Evolutionary conservation across 2,113 vertebrate genomes (phyloP).

Genomic region (Amphiprion percula): DNA sequence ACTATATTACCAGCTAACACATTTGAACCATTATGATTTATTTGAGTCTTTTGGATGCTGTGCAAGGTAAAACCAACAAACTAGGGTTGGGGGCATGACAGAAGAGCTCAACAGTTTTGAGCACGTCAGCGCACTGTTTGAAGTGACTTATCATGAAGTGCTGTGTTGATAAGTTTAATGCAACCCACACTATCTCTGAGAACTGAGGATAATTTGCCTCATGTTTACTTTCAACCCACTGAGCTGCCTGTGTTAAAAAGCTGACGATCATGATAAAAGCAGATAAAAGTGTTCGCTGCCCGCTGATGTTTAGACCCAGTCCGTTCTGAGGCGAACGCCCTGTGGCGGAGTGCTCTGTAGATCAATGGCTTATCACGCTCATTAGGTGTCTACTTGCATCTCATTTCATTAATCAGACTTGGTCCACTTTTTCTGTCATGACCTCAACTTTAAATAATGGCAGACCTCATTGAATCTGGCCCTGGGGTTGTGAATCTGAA

Average conservation of each 20-base stretch:
- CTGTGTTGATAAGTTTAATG: slow-evolving; percentile 12
- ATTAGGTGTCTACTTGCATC: slow-evolving; percentile 48
- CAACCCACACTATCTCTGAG: neutral
- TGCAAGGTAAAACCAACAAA: neutral
- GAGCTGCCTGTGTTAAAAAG: slow-evolving; percentile 29
- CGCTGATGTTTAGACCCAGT: slow-evolving; percentile 30
- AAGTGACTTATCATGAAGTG: neutral
- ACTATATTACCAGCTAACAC: neutral
- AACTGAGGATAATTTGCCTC: slow-evolving; percentile 16
- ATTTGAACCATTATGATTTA: slow-evolving; percentile 32
- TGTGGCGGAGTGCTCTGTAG: slow-evolving; percentile 21
- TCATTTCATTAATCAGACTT: slow-evolving; percentile 48
- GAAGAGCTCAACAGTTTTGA: neutral
- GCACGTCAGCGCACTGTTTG: slow-evolving; percentile 3
- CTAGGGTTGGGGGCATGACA: neutral
- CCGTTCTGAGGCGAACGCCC: slow-evolving; percentile 25
- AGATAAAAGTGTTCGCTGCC: slow-evolving; percentile 26
- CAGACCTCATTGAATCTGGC: slow-evolving; percentile 39
- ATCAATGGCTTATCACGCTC: slow-evolving; percentile 55
- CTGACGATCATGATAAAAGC: slow-evolving; percentile 46
- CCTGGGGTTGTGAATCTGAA: slow-evolving; percentile 45
- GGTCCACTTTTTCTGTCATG: slow-evolving; percentile 40
- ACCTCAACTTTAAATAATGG: slow-evolving; percentile 58
- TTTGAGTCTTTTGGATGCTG: slow-evolving; percentile 20
- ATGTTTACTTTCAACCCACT: slow-evolving; percentile 39